Evolutionary conservation across 2,797 vertebrate genomes (phyloP), one percentile per base, ranked within the genome.

Genomic region (Melanotaenia boesemani): DNA sequence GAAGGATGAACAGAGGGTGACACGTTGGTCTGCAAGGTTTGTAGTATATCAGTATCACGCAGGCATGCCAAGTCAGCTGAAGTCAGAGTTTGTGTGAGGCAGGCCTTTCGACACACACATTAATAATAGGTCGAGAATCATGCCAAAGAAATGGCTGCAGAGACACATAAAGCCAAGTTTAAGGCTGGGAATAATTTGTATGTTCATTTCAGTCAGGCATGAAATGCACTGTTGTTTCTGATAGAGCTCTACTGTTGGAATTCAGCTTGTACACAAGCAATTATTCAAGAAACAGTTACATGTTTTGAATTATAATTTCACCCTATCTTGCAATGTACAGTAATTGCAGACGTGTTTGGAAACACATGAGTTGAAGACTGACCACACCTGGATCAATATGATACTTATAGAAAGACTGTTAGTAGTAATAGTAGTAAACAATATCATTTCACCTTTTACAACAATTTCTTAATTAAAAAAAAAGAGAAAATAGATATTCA

Each of bases 31-130:
- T 63, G 24, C 7, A 28, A 67, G 55, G 74, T 81, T 81, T 64
- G 76, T 70, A 65, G 57, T 62, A 13, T 36, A 73, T 78, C 69
- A 83, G n/a, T 64, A 28, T 67, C 54, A 65, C 64, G 67, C 64
- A 76, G 28, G n/a, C 79, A 32, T 65, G 70, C 22, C 63, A 66
- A 48, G 65, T 77, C 41, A 44, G 41, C 15, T 44, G 44, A 46
- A 20, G 44, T 46, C 69, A 67, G 63, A 56, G 32, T 67, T 54
- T 59, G 37, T 41, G 46, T n/a, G 65, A 81, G 73, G 50, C 52
- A 69, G 57, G 24, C 56, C 15, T 72, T 63, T 28, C 24, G 52
- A 24, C 52, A 26, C 52, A 26, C 4, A 55, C 44, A 46, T 13
- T 26, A 55, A 22, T 50, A 55, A 6, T 26, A 24, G 13, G 52